A percentile compares a stretch with the other conserved stretches of the same genome.
phyloP scores from a whole-genome alignment of 2,797 vertebrate species.

The Chelonia mydas region DNA sequence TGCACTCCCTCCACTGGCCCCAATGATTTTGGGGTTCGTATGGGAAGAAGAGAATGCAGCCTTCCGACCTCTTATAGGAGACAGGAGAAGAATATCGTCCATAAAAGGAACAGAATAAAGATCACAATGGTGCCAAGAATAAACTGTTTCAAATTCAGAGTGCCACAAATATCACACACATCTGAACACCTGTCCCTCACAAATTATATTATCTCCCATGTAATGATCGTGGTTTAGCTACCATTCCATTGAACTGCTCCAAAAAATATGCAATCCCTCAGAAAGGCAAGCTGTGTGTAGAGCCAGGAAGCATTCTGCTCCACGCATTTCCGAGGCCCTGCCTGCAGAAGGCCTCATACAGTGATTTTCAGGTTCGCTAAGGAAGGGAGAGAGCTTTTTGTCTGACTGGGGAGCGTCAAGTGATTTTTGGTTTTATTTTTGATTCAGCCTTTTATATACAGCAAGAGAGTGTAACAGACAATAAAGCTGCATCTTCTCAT shows the following conservation, averaged over 20 bases:
- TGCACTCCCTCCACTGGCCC: neutral
- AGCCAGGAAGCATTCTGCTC: neutral
- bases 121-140: neutral
- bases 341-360: neutral
- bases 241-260: neutral
- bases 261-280: neutral
- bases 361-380: neutral
- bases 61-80: neutral
- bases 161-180: neutral
- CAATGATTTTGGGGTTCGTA: fast-evolving
- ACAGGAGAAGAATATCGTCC: neutral
- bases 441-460: neutral
- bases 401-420: neutral
- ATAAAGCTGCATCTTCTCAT: neutral
- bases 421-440: neutral
- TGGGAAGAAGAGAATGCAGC: neutral
- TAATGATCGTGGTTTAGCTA: neutral
- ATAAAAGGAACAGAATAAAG: neutral
- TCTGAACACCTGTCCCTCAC: neutral
- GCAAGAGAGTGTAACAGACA: neutral
- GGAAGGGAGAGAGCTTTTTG: neutral
- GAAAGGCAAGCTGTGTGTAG: neutral
- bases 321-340: neutral
- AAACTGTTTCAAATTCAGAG: neutral
- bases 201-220: neutral